These are phyloP conservation scores for Sapayoa aenigma DNA, from an alignment of 2,113 vertebrate genomes.

Conservation along the genomic window DNA sequence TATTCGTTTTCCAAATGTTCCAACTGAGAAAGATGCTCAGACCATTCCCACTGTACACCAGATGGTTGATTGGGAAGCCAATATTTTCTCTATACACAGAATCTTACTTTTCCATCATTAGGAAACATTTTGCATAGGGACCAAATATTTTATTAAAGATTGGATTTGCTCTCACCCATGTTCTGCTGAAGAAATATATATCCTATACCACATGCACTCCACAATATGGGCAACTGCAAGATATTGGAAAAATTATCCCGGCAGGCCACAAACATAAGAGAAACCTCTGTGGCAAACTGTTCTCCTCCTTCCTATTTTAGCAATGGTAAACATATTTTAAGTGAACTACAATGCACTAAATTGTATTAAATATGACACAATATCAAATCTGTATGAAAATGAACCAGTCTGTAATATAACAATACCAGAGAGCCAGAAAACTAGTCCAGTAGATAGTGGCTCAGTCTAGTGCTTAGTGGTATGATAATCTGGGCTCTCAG, in stretches of 20 bases:
- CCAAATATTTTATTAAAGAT: constrained; percentile 45
- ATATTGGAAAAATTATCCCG: not conserved
- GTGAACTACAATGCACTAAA: not conserved
- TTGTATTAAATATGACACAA: not conserved
- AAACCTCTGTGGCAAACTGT: not conserved
- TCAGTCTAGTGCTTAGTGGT: not conserved
- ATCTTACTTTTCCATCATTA: constrained; percentile 65
- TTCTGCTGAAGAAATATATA: not conserved
- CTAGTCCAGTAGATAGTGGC: not conserved
- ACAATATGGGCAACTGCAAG: not conserved
- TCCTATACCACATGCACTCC: not conserved
- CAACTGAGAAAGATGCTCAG: constrained; percentile 75
- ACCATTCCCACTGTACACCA: constrained; percentile 71
- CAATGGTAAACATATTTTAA: not conserved
- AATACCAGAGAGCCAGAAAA: not conserved
- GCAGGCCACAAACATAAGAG: not conserved
- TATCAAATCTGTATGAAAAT: not conserved
- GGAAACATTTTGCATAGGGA: constrained; percentile 56
- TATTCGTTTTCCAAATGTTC: constrained; percentile 81
- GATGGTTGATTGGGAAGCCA: constrained; percentile 78
- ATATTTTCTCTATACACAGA: constrained; percentile 72
- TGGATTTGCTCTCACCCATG: not conserved
- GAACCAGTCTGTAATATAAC: not conserved
- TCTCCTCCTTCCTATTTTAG: not conserved
- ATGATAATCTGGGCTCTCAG: not conserved